Conservation (phyloP, 2,888 invertebrate genomes). For the Orchestes rusci region DNA sequence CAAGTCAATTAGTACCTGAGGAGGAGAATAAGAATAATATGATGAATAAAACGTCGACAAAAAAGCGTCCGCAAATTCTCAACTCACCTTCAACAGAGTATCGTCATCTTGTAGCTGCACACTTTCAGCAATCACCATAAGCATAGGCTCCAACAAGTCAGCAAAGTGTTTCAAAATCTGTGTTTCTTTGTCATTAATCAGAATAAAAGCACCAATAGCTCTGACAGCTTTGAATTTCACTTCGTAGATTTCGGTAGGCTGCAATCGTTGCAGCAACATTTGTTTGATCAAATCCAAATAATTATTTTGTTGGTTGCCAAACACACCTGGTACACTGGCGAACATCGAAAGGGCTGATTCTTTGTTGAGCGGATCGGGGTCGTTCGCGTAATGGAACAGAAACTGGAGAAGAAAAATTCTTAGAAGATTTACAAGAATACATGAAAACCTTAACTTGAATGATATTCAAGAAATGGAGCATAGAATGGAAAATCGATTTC, state of each 20-base stretch:
- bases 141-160: constrained; percentile 73
- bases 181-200: constrained; percentile 90
- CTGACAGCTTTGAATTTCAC: constrained; percentile 77
- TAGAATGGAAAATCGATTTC: too few species aligned
- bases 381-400: constrained; percentile 89
- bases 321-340: constrained; percentile 91
- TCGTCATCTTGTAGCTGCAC: constrained; percentile 83
- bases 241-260: constrained; percentile 60
- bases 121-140: constrained; percentile 72
- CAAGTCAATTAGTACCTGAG: constrained; percentile 75
- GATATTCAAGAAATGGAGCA: too few species aligned
- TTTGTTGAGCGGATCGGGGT: constrained; percentile 73
- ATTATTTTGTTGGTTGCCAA: constrained; percentile 90
- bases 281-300: constrained; percentile 91
- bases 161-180: constrained; percentile 81
- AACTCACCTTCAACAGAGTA: constrained; percentile 64
- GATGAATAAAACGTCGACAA: background rate
- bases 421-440: too few species aligned
- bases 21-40: background rate
- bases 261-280: constrained; percentile 78
- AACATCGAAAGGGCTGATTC: constrained; percentile 94
- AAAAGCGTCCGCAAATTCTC: background rate
- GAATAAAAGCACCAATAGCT: constrained; percentile 80
- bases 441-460: too few species aligned
- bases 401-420: constrained; percentile 47